phyloP scores from a whole-genome alignment of 2,797 vertebrate genomes.

The Chelidonichthys spinosus region DNA sequence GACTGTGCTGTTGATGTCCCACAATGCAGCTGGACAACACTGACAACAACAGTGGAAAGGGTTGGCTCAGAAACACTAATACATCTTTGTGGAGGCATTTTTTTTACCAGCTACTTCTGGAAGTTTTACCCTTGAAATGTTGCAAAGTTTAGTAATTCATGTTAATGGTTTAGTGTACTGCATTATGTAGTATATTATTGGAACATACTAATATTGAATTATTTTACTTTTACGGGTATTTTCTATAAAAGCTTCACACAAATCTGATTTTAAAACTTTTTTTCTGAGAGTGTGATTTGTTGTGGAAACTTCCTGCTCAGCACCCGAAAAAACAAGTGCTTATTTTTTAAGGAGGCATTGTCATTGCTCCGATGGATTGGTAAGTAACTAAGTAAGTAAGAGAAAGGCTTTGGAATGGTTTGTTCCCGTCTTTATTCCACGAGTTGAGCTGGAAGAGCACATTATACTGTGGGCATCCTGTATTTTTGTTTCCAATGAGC shows the following conservation, averaged over 20 bases:
- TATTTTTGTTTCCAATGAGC: conserved; percentile 24
- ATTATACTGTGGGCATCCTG: background rate
- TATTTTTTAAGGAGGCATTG: background rate
- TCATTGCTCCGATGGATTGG: background rate
- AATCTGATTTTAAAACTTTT: background rate
- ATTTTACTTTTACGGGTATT: background rate
- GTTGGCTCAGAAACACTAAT: background rate
- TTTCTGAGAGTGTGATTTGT: background rate
- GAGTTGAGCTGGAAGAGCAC: background rate
- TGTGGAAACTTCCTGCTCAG: background rate
- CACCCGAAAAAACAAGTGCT: background rate
- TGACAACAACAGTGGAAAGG: background rate
- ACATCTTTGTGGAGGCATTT: background rate
- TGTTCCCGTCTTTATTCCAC: background rate
- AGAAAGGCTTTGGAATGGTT: conserved; percentile 2
- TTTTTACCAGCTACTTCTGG: background rate
- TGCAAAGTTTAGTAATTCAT: background rate
- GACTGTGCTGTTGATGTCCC: background rate
- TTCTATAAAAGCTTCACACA: background rate
- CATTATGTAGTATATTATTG: background rate
- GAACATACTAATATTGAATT: background rate
- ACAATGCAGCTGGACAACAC: background rate
- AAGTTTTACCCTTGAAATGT: background rate
- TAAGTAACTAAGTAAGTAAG: background rate
- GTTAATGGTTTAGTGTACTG: background rate